Evolutionary conservation across 2,888 invertebrate species (phyloP).

Genomic region (Aphrophora alni): DNA sequence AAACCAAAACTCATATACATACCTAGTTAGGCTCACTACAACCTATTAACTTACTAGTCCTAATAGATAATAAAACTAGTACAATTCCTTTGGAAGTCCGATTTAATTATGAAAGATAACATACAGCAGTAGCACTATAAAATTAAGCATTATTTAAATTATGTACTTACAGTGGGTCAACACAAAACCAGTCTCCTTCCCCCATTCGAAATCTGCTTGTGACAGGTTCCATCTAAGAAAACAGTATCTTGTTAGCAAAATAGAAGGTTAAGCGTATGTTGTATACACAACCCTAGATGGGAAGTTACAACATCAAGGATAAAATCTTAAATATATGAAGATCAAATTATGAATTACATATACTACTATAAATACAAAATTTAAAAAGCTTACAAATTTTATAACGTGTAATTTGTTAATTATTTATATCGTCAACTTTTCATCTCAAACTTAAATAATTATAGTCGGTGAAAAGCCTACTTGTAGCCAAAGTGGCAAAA

Average conservation of each 20-base stretch:
- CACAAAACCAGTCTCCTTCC: conserved; percentile 71
- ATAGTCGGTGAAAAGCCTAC: too few species aligned
- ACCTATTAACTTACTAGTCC: too few species aligned
- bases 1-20: too few species aligned
- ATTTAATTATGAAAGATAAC: too few species aligned
- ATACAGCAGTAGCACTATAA: neutral
- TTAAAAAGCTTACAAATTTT: neutral
- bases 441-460: too few species aligned
- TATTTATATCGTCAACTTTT: neutral
- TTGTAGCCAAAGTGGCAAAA: too few species aligned
- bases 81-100: too few species aligned
- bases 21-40: too few species aligned
- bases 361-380: neutral
- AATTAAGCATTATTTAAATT: too few species aligned
- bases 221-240: neutral
- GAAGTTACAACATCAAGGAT: neutral
- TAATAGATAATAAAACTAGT: too few species aligned
- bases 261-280: neutral
- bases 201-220: conserved; percentile 50
- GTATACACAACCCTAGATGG: neutral
- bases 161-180: conserved; percentile 57
- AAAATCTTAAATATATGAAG: neutral
- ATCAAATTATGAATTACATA: neutral
- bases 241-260: neutral
- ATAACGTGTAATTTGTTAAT: neutral